A percentile compares a stretch with the other conserved stretches of the same genome.
Conservation (phyloP, 2,888 invertebrate genomes). For the Oligia fasciuncula region DNA sequence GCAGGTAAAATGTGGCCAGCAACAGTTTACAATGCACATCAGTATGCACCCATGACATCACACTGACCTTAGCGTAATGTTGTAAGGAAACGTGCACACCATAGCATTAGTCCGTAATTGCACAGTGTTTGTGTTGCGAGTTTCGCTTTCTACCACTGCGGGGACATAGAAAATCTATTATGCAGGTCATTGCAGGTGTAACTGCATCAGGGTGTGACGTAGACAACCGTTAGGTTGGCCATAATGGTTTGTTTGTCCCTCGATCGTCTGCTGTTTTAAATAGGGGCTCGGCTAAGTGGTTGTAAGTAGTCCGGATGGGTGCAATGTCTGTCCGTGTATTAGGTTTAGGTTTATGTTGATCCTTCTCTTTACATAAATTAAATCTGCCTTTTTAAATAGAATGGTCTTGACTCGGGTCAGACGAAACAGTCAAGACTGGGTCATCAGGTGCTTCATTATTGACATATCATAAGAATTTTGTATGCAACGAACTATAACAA, state of each 20-base stretch:
- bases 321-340: not conserved
- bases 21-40: constrained; percentile 16
- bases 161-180: constrained; percentile 29
- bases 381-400: not conserved
- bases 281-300: constrained; percentile 9
- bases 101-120: constrained; percentile 45
- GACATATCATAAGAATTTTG: not conserved
- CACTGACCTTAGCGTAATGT: constrained; percentile 51
- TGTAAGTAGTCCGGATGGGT: constrained; percentile 40
- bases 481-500: not conserved
- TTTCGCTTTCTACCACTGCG: constrained; percentile 53
- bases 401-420: not conserved
- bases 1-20: not conserved
- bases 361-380: constrained; percentile 19
- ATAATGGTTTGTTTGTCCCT: constrained; percentile 6
- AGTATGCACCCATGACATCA: constrained; percentile 41
- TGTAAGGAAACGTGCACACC: constrained; percentile 55
- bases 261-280: constrained; percentile 18
- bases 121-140: constrained; percentile 22
- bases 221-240: constrained; percentile 22
- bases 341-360: not conserved
- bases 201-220: constrained; percentile 31
- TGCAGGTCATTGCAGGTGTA: constrained; percentile 47
- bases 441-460: not conserved
- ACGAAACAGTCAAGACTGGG: not conserved